These are phyloP conservation scores for Abramis brama DNA, from an alignment of 2,113 vertebrate species.

Conservation along the genomic window DNA sequence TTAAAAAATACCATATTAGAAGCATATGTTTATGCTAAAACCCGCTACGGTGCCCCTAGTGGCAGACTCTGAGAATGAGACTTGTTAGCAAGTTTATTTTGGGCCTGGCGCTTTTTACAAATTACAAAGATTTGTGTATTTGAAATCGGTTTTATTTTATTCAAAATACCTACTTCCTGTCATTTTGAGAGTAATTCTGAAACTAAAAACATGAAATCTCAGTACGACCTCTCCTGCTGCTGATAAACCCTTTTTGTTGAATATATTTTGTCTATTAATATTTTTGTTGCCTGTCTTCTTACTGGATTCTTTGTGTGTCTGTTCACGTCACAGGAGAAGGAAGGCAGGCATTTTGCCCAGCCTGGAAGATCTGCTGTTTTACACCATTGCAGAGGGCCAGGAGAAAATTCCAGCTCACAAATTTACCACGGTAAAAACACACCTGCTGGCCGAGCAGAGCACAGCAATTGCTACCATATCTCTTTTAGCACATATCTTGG, in stretches of 20 bases:
- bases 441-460: neutral
- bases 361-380: slow-evolving; percentile 97
- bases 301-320: slow-evolving; percentile 49
- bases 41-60: neutral
- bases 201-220: slow-evolving; percentile 13
- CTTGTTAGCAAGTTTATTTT: neutral
- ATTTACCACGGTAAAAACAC: slow-evolving; percentile 83
- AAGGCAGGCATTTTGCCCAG: slow-evolving; percentile 95
- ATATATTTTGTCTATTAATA: too few relatives aligned
- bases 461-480: too few relatives aligned
- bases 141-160: neutral
- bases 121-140: neutral
- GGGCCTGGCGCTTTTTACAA: neutral
- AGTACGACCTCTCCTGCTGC: slow-evolving; percentile 48
- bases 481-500: neutral
- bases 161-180: slow-evolving; percentile 48
- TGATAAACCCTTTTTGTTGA: neutral
- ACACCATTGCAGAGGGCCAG: slow-evolving; percentile 98
- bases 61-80: neutral
- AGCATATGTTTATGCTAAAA: neutral
- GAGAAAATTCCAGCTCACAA: slow-evolving; percentile 90
- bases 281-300: slow-evolving; percentile 25
- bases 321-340: slow-evolving; percentile 80
- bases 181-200: slow-evolving; percentile 49
- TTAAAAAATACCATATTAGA: neutral